Conservation (phyloP, 2,888 invertebrate genomes). For the Chouioia cunea region DNA sequence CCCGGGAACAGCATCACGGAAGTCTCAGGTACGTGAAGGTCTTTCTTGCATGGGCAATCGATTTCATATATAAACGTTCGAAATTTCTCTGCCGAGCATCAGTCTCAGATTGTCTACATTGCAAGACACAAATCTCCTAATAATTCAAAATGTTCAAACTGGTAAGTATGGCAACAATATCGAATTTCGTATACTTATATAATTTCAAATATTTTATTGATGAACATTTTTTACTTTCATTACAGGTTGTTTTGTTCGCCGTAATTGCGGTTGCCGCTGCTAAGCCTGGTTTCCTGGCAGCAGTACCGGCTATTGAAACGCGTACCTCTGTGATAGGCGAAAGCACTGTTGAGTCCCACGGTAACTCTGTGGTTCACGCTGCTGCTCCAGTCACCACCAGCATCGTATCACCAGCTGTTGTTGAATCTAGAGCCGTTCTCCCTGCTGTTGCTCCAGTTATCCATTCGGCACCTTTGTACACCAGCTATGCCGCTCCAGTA, state of each 20-base stretch:
- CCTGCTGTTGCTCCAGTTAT: constrained; percentile 49
- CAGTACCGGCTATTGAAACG: constrained; percentile 30
- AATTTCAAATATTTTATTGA: not conserved
- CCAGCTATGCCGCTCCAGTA: too few species aligned
- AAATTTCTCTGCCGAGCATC: constrained; percentile 56
- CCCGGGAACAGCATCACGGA: constrained; percentile 11
- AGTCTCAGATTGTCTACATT: constrained; percentile 59
- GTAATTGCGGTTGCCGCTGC: constrained; percentile 44
- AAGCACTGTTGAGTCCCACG: constrained; percentile 59
- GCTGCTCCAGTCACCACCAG: constrained; percentile 65
- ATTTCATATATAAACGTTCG: constrained; percentile 59
- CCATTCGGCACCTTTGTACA: not conserved
- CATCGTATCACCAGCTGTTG: constrained; percentile 43
- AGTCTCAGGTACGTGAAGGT: constrained; percentile 50
- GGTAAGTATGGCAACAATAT: constrained; percentile 67
- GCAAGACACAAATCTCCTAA: constrained; percentile 52
- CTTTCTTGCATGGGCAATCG: constrained; percentile 49
- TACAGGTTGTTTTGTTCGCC: constrained; percentile 58
- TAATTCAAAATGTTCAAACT: constrained; percentile 74
- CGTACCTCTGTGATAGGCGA: constrained; percentile 54
- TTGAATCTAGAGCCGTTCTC: constrained; percentile 54
- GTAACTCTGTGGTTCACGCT: constrained; percentile 66
- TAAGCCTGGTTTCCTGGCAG: constrained; percentile 17
- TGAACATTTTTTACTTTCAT: constrained; percentile 19
- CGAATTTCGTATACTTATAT: not conserved